phyloP scores from a whole-genome alignment of 1,140 invertebrate genomes.

The Cyrtorhinus lividipennis region DNA sequence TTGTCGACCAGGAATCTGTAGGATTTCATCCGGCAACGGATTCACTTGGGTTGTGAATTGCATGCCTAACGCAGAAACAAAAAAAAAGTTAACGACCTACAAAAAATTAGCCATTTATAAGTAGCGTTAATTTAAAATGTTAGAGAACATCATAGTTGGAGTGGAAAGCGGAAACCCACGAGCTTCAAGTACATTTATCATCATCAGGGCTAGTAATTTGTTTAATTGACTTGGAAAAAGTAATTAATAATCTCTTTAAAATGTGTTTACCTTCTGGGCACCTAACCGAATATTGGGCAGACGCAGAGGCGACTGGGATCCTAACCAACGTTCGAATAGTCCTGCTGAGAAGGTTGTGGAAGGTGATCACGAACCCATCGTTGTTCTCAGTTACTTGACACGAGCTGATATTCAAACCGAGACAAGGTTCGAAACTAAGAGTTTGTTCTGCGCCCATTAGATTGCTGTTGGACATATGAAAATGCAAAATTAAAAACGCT shows the following conservation, averaged over 20 bases:
- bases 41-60: slow-evolving; percentile 43
- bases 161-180: too few relatives aligned
- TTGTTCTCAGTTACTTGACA: slow-evolving; percentile 46
- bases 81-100: too few relatives aligned
- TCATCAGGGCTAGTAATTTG: too few relatives aligned
- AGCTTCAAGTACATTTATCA: too few relatives aligned
- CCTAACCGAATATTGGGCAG: slow-evolving; percentile 39
- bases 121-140: neutral
- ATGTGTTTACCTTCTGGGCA: slow-evolving; percentile 32
- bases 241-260: too few relatives aligned
- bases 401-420: slow-evolving; percentile 46
- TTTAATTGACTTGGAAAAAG: too few relatives aligned
- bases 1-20: slow-evolving; percentile 44
- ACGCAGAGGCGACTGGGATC: slow-evolving; percentile 46
- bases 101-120: neutral
- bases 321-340: slow-evolving; percentile 46
- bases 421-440: slow-evolving; percentile 40
- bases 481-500: too few relatives aligned
- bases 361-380: slow-evolving; percentile 45
- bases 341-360: slow-evolving; percentile 70
- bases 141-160: neutral
- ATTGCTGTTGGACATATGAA: slow-evolving; percentile 28
- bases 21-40: slow-evolving; percentile 41
- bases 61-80: too few relatives aligned
- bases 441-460: slow-evolving; percentile 16